A percentile compares a stretch with the other conserved stretches of the same genome.
Conservation (phyloP, 2,888 invertebrate genomes). For the Pemphredon lugubris region DNA sequence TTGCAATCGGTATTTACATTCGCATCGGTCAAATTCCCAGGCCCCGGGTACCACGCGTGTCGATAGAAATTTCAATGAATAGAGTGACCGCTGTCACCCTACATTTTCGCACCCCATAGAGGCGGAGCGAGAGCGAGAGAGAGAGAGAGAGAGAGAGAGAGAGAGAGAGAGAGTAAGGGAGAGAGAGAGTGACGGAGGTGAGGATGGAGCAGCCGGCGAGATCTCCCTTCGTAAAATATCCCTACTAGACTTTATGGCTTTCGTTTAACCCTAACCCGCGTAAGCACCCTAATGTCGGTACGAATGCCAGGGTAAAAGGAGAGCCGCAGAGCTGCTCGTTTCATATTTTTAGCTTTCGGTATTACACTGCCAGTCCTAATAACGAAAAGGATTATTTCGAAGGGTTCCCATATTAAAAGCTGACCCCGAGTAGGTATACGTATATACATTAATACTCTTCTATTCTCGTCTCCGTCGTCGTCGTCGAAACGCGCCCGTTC, state of each 20-base stretch:
- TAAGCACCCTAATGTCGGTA: conserved; percentile 17
- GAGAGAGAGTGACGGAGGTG: too few species aligned
- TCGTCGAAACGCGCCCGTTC: not conserved
- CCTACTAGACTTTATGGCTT: conserved; percentile 51
- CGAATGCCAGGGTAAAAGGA: conserved; percentile 8
- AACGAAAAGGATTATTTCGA: conserved; percentile 38
- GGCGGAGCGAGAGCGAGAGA: too few species aligned
- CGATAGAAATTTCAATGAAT: conserved; percentile 63
- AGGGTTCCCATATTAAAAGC: not conserved
- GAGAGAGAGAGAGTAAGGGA: too few species aligned
- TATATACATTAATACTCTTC: conserved; percentile 3
- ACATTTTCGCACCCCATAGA: conserved; percentile 57
- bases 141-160: too few species aligned
- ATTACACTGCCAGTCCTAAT: conserved; percentile 35
- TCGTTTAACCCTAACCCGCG: conserved; percentile 57
- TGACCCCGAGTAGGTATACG: too few species aligned
- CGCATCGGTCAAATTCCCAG: conserved; percentile 34
- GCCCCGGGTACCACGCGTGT: conserved; percentile 22
- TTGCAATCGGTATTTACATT: conserved; percentile 51
- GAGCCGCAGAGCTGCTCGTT: not conserved
- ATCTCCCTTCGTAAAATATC: conserved; percentile 41
- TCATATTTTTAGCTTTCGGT: conserved; percentile 8
- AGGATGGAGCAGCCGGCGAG: conserved; percentile 9
- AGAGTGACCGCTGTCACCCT: conserved; percentile 58
- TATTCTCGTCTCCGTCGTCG: not conserved